Evolutionary conservation across 35 echinoderm and acorn worm species (phyloP), one percentile per base, ranked within the genome.

Genomic region (Holothuria glaberrima): DNA sequence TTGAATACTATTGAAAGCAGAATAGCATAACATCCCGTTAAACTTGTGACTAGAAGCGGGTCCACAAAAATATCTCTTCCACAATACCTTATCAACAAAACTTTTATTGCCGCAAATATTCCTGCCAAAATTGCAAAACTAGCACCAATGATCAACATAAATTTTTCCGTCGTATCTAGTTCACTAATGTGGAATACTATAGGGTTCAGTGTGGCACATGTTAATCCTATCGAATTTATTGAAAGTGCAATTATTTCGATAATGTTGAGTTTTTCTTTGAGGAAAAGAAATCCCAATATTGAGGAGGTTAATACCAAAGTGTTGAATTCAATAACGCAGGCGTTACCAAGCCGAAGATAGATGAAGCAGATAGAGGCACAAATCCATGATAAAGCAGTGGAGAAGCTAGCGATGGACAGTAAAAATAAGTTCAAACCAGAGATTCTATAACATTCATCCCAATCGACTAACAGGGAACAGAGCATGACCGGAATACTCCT

Each of bases 281-380:
- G 2, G 34, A 75, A n/a, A 21, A 75, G 18, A 29, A 32, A 75
- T 18, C 71, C 71, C 6, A 75, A 75, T 22, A n/a, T 17, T 18
- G 71, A 75, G 22, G 71, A 31, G 7, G 34, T n/a, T 32, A 75
- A 44, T n/a, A 75, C 71, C 34, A 38, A 34, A 6, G 71, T 41
- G 16, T 75, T 75, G 7, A 75, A 75, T 38, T 75, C 71, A 13
- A 75, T 75, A 10, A 75, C 71, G 24, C 71, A n/a, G 2, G 71
- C 71, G 71, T 75, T 75, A n/a, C 71, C 71, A 75, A 75, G 71
- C 24, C 34, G 10, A 10, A 75, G 71, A 75, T 75, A 75, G 0
- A 38, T 21, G 14, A 75, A 75, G 41, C 71, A 75, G 5, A 75
- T 3, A 14, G 33, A 32, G 3, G 71, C 32, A 75, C 33, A 41